A percentile compares a stretch with the other conserved stretches of the same genome.
Conservation (phyloP, 2,888 invertebrate genomes). For the Polymixis flavicincta region DNA sequence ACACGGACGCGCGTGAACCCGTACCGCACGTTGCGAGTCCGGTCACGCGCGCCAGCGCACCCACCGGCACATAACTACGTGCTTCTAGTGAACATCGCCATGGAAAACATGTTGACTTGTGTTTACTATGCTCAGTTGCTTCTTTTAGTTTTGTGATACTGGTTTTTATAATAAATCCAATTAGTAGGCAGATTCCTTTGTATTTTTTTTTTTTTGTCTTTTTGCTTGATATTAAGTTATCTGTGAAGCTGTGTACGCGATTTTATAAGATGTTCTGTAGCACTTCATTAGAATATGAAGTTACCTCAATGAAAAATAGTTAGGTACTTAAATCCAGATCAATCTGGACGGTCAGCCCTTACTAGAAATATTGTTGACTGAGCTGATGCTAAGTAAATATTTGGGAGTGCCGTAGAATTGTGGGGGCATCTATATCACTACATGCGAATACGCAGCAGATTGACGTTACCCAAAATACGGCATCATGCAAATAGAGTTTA, state of each 20-base stretch:
- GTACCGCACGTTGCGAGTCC: slow-evolving; percentile 29
- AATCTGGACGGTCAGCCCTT: neutral
- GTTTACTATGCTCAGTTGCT: slow-evolving; percentile 13
- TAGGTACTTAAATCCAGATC: neutral
- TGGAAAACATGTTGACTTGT: slow-evolving; percentile 18
- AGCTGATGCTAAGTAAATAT: neutral
- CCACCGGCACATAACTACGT: slow-evolving; percentile 29
- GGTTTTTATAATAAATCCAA: slow-evolving; percentile 6
- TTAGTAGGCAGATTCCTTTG: neutral
- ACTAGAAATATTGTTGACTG: neutral
- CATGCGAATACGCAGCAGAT: too few relatives aligned
- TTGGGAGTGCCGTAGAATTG: neutral
- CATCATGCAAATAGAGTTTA: too few relatives aligned
- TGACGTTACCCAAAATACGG: too few relatives aligned
- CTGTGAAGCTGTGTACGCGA: neutral
- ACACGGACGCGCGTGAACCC: slow-evolving; percentile 41
- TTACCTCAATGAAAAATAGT: neutral
- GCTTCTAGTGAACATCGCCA: slow-evolving; percentile 11
- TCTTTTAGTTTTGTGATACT: slow-evolving; percentile 11
- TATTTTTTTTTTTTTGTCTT: neutral
- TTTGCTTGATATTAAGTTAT: neutral
- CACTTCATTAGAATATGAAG: neutral
- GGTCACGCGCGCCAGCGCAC: slow-evolving; percentile 50
- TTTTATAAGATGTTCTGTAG: neutral
- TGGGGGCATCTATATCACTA: too few relatives aligned